phyloP scores from a whole-genome alignment of 2,888 invertebrate species.

The Campoletis raptor region DNA sequence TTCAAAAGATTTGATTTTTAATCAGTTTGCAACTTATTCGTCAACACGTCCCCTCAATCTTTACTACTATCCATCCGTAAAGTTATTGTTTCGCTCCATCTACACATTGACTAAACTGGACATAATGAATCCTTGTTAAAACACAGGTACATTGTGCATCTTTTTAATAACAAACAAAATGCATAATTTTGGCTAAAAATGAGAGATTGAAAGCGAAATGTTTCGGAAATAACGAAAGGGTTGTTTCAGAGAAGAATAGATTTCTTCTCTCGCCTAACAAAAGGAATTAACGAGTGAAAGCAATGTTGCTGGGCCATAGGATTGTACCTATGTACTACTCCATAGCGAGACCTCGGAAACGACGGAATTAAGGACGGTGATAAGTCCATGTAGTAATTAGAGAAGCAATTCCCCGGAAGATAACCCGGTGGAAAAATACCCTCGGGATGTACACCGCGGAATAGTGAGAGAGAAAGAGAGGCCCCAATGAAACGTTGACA shows the following conservation, averaged over 20 bases:
- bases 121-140: not conserved
- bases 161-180: not conserved
- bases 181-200: not conserved
- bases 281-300: constrained; percentile 47
- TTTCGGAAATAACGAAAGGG: constrained; percentile 29
- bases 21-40: not conserved
- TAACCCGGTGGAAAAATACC: constrained; percentile 56
- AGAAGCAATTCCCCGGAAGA: constrained; percentile 70
- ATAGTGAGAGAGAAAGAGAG: not conserved
- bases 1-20: not conserved
- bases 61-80: not conserved
- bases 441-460: constrained; percentile 19
- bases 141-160: not conserved
- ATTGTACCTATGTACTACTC: constrained; percentile 3
- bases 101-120: not conserved
- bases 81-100: not conserved
- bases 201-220: constrained; percentile 16
- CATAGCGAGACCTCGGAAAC: constrained; percentile 48
- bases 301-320: constrained; percentile 32
- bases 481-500: constrained; percentile 65
- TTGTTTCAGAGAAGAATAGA: constrained; percentile 31
- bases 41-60: no score
- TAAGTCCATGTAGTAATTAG: constrained; percentile 75
- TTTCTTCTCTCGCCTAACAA: constrained; percentile 45
- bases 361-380: constrained; percentile 72